Base-by-base conservation (phyloP, 2,797 vertebrate genomes). In the Emys orbicularis region DNA sequence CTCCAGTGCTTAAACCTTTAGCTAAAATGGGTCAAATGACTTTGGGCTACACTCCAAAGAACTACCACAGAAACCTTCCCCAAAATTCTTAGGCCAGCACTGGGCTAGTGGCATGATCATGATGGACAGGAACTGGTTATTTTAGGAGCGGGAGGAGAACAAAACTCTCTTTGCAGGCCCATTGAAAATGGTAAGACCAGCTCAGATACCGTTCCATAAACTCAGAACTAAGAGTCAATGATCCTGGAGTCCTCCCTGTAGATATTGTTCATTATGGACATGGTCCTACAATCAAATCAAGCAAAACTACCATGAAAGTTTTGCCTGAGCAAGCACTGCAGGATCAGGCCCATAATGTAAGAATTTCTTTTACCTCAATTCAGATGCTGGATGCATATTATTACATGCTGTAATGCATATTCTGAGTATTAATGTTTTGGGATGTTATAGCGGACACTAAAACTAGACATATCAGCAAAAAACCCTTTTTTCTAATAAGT, bases 241-340 rank as follows among this genome's bases (percentile, higher is more conserved):
- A 94, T 83, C 90, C 87, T 50, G 29, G 29, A 83, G 53, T 50
- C 76, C 61, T 27, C 88, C 84, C 79, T 54, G 16, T 49, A 88
- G 50, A 68, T 8, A 81, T 54, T 84, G 85, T 47, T 68, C 65
- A 68, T n/a, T 72, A 72, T 50, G 83, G 56, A 93, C 84, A 41
- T 79, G 29, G 16, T 65, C 41, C 57, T 57, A 31, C 15, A 92
- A 37, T 59, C 56, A 79, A 85, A 95, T 81, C 90, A 94, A 31
- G 25, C 87, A 44, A 44, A 90, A 88, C 52, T 90, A 52, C 82
- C 77, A 37, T 92, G 81, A 85, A 89, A 92, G 84, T 31, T 93
- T 94, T 94, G 15, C 76, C 56, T 88, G 56, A 94, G 19, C 83
- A 93, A 92, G 0, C 0, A 86, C 88, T 81, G 83, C 68, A 50